phyloP scores from a whole-genome alignment of 2,888 invertebrate genomes.

The Andrena trimmerana region DNA sequence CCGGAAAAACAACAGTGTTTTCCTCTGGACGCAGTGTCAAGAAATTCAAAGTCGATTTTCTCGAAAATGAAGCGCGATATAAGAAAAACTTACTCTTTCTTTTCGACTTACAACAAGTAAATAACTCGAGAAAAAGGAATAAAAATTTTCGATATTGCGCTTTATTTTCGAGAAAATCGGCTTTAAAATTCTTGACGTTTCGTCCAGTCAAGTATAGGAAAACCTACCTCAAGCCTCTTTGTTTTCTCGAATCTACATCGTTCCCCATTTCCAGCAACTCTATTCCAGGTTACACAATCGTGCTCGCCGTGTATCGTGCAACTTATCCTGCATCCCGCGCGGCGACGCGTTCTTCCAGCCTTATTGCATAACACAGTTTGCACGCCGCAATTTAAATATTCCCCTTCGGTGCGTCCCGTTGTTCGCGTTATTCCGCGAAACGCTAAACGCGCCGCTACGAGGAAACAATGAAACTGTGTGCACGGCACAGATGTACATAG shows the following conservation, averaged over 20 bases:
- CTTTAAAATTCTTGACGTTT: not conserved
- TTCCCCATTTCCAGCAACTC: not conserved
- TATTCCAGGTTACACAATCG: constrained; percentile 40
- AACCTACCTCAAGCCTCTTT: not conserved
- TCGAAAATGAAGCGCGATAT: too few relatives aligned
- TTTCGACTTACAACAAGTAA: too few relatives aligned
- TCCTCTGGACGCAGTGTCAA: too few relatives aligned
- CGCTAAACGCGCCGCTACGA: constrained; percentile 16
- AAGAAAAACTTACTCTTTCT: too few relatives aligned
- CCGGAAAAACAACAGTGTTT: too few relatives aligned
- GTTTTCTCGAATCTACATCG: not conserved
- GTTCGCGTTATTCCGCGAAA: constrained; percentile 17
- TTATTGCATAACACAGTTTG: constrained; percentile 47
- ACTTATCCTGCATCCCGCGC: constrained; percentile 41
- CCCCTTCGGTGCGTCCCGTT: constrained; percentile 31
- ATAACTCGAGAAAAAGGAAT: too few relatives aligned
- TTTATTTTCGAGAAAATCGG: too few relatives aligned
- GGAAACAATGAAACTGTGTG: constrained; percentile 9
- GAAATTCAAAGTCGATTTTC: too few relatives aligned
- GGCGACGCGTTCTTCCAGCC: constrained; percentile 32
- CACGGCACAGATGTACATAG: not conserved
- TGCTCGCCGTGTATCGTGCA: constrained; percentile 13
- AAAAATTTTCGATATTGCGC: too few relatives aligned
- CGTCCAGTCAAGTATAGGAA: not conserved
- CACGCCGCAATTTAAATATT: constrained; percentile 53